phyloP scores from a whole-genome alignment of 2,888 invertebrate genomes.

The Idaea biselata region DNA sequence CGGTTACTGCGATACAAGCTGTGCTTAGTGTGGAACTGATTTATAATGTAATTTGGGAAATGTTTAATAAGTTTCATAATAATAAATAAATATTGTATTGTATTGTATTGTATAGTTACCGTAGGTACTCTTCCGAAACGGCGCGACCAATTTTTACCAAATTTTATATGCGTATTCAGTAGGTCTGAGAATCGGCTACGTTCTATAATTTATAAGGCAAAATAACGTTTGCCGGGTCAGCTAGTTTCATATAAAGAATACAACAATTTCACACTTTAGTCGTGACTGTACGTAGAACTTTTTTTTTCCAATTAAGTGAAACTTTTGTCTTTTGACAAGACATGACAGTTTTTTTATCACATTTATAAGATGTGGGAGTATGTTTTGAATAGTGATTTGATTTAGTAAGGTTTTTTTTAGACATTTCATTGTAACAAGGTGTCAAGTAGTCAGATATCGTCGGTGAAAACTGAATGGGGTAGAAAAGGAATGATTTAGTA shows the following conservation, averaged over 20 bases:
- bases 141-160: too few species aligned
- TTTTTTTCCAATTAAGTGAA: constrained; percentile 68
- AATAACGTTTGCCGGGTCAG: too few species aligned
- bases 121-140: too few species aligned
- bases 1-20: too few species aligned
- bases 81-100: too few species aligned
- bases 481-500: constrained; percentile 23
- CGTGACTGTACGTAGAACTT: constrained; percentile 35
- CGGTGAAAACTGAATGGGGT: constrained; percentile 41
- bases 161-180: too few species aligned
- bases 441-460: constrained; percentile 46
- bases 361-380: constrained; percentile 45
- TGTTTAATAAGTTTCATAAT: too few species aligned
- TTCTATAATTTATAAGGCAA: too few species aligned
- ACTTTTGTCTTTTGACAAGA: constrained; percentile 68
- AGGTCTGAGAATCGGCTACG: too few species aligned
- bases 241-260: not conserved
- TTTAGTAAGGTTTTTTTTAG: constrained; percentile 65
- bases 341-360: constrained; percentile 66
- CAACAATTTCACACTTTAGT: not conserved
- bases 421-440: constrained; percentile 65
- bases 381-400: constrained; percentile 75
- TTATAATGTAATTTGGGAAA: too few species aligned
- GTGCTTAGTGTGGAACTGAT: too few species aligned
- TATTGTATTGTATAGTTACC: too few species aligned